A percentile compares a stretch with the other conserved stretches of the same genome.
Conservation (phyloP, 2,113 vertebrate genomes). For the Zosterops hypoxanthus region DNA sequence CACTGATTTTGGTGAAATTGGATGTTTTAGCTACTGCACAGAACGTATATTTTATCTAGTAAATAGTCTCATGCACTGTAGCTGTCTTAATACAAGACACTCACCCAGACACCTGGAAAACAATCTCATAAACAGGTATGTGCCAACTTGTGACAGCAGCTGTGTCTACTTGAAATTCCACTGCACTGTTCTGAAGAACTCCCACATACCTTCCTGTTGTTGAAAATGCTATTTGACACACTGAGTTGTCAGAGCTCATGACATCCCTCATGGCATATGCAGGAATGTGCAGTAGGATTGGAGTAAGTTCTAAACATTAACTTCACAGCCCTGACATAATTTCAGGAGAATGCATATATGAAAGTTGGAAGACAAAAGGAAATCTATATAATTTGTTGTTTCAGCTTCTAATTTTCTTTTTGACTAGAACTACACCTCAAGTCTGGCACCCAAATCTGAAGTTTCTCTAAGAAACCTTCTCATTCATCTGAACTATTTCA, state of each 20-base stretch:
- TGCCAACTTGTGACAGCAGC: not conserved
- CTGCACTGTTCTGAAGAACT: not conserved
- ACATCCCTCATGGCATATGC: not conserved
- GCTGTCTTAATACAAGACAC: not conserved
- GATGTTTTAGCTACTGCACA: not conserved
- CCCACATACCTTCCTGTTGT: fast-evolving
- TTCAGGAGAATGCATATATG: not conserved
- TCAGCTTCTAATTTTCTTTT: not conserved
- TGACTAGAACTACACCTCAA: not conserved
- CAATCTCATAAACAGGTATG: not conserved
- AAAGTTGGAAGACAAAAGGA: not conserved
- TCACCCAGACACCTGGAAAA: not conserved
- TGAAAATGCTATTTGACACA: not conserved
- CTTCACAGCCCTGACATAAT: not conserved
- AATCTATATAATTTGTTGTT: not conserved
- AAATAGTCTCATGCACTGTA: not conserved
- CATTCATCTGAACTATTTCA: not conserved
- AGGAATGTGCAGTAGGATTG: not conserved
- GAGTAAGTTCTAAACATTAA: not conserved
- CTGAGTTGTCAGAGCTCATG: fast-evolving
- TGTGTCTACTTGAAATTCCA: not conserved
- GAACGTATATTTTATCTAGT: not conserved
- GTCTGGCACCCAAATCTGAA: not conserved
- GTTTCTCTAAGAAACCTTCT: not conserved
- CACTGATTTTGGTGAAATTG: not conserved